Evolutionary conservation across 1,140 invertebrate genomes (phyloP), one percentile per base, ranked within the genome.

Genomic region (Tetraneura akinire): DNA sequence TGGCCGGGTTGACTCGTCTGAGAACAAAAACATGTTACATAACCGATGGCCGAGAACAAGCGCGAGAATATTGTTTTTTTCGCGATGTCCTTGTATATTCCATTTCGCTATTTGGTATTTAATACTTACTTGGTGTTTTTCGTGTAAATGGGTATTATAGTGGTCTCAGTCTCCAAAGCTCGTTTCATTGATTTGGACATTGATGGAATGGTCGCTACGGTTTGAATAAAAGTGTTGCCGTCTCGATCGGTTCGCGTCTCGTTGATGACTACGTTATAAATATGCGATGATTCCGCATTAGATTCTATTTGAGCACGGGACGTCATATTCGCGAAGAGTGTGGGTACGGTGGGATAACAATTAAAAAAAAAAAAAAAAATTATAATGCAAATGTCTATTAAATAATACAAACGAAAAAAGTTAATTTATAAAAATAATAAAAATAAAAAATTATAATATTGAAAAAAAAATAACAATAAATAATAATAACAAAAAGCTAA

Each of bases 221-320:
- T 37, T 18, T 60, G 8, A 2, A 23, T 57, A 45, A 45, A 60
- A 45, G 23, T 76, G 42, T 3, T 60, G 5, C 21, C n/a, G 26
- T 71, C 37, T 0, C 49, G 45, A 57, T 32, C 9, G 10, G 73
- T 29, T 21, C 74, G 68, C 8, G 37, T 49, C 73, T 81, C 81
- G 51, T 81, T 80, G 10, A 82, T 51, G 11, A 82, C 62, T 6
- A 82, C 76, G 47, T 81, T 82, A 0, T 81, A 70, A 70, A 82
- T 81, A 37, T 82, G 81, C 9, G 81, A 80, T 16, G 81, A 81
- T 14, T 80, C 81, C 32, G 29, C 68, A n/a, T 64, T 42, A 51
- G 23, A 68, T 21, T 45, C 60, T 23, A n/a, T 60, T 76, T 55
- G 16, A 14, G 57, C 32, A 76, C 23, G 42, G 6, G 73, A 73